Evolutionary conservation across 2,888 invertebrate genomes (phyloP).

Genomic region (Chrysomela aeneicollis): DNA sequence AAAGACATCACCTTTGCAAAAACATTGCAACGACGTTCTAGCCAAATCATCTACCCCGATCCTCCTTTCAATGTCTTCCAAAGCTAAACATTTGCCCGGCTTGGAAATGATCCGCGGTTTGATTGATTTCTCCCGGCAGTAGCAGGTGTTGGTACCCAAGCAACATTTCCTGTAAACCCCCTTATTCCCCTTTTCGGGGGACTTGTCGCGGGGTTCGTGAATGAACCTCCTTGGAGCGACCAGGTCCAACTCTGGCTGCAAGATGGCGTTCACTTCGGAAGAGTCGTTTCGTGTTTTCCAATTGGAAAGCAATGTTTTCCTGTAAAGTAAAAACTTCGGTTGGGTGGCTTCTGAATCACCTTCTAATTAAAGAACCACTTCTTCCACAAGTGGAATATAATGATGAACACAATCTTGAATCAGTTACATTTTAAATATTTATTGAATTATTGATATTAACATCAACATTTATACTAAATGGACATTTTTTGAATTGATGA

Average conservation of each 20-base stretch:
- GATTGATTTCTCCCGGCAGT: conserved; percentile 37
- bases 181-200: not conserved
- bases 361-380: too few relatives aligned
- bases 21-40: conserved; percentile 32
- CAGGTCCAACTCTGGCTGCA: conserved; percentile 37
- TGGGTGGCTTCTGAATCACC: too few relatives aligned
- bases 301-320: conserved; percentile 22
- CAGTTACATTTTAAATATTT: too few relatives aligned
- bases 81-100: conserved; percentile 37
- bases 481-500: too few relatives aligned
- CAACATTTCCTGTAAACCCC: conserved; percentile 30
- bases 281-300: conserved; percentile 44
- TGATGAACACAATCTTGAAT: too few relatives aligned
- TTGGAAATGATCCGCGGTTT: conserved; percentile 37
- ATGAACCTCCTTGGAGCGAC: conserved; percentile 14
- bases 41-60: conserved; percentile 23
- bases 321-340: not conserved
- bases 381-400: too few relatives aligned
- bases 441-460: too few relatives aligned
- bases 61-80: conserved; percentile 19
- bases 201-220: conserved; percentile 7
- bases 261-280: conserved; percentile 37
- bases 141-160: conserved; percentile 40
- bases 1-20: conserved; percentile 36
- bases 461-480: too few relatives aligned